Evolutionary conservation across 2,797 vertebrate species (phyloP), one percentile per base, ranked within the genome.

Genomic region (Chelonia mydas): DNA sequence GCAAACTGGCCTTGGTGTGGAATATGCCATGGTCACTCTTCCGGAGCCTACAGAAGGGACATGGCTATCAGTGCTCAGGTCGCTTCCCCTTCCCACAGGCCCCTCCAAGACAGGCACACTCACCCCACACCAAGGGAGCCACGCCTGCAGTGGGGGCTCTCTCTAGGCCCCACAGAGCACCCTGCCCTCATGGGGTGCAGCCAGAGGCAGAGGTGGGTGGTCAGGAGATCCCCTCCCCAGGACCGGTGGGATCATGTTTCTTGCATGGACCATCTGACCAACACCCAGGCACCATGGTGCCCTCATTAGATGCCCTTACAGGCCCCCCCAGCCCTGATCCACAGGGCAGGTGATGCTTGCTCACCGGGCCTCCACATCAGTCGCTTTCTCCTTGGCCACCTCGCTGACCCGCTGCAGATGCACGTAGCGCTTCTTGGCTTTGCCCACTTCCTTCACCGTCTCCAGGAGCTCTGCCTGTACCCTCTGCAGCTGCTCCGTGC

Each of bases 21-120:
- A 99, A 99, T 95, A 99, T 98, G 28, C 99, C 98, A 50, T 99
- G 98, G 90, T 99, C 99, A 2, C 98, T 99, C 96, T 98, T 99
- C 65, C 98, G 98, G 57, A 99, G 98, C 95, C 99, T 99, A 96
- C 15, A 23, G 33, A 11, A 59, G 33, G 19, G 45, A 55, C 2
- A 89, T 10, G 45, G 9, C 37, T 0, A 2, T 89, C 54, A 96
- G 57, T 47, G 45, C 57, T 31, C 81, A 13, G 41, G 49, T 37
- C 9, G 41, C n/a, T 5, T 16, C 4, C 1, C 1, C 0, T 55
- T 31, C n/a, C 21, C 47, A 83, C 9, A 19, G 33, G n/a, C 65
- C 27, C 45, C 49, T 27, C 25, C 83, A 53, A n/a, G 11, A 11
- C 31, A 15, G 68, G n/a, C 16, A 50, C 25, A 5, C 15, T 7